Base-by-base conservation (phyloP, 2,113 vertebrate species). In the Macrotus californicus region DNA sequence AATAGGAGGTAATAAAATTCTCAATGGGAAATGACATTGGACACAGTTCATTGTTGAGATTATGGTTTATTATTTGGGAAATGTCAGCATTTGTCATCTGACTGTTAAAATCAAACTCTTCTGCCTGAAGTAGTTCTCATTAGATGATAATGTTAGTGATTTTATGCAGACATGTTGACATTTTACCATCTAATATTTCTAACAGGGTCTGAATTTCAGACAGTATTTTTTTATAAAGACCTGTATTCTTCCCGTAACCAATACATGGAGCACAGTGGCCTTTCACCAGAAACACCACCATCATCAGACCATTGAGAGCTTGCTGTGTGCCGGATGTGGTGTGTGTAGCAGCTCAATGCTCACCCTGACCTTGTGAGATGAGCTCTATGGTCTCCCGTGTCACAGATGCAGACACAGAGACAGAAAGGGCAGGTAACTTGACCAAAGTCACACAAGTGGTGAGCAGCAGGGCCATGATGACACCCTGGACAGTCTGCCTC, bases 91-190 rank as follows among this genome's bases (percentile, higher is more conserved):
- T 67, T 67, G 79, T 59, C 48, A 67, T 79, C 41, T 85, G 92
- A 94, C 69, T 82, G 8, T 83, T 85, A 85, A 94, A 77, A 80
- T 56, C 24, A 80, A 91, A 48, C 26, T 81, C n/a, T 83, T 81
- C 11, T 24, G 43, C 39, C 19, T 21, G 10, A 64, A 69, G 5
- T 54, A 36, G 36, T 70, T 87, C 22, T 93, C 18, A 64, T 70
- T 90, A 90, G 48, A 36, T 64, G 43, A 36, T 21, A 19, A 56
- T 75, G 24, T 41, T 75, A 77, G 5, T 43, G 41, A 19, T 41
- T 92, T 90, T 56, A 87, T 34, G n/a, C 48, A 89, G 92, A 19
- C 22, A 19, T 52, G 31, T 43, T 94, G 75, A 41, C 48, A 67
- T 73, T 92, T 95, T 94, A 26, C 72, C 21, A 54, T 34, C 39